Percentiles rank a stretch among this genome's conserved stretches.
phyloP scores from a whole-genome alignment of 1,140 invertebrate genomes.

The Scaptomyza pallida region DNA sequence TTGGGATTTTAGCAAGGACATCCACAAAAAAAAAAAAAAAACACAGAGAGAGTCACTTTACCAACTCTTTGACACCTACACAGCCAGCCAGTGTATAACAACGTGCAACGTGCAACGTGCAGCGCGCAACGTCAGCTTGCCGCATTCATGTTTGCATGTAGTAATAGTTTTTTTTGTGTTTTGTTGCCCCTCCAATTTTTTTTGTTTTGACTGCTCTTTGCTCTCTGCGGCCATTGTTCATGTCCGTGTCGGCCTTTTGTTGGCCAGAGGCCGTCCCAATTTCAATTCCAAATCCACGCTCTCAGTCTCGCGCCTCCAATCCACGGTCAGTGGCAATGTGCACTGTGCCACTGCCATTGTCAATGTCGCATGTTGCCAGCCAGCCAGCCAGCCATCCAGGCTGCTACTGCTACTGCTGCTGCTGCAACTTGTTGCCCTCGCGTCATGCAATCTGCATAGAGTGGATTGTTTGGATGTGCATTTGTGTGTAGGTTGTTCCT shows the following conservation, averaged over 20 bases:
- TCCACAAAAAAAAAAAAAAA: constrained; percentile 2
- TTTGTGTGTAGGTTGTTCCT: constrained; percentile 1
- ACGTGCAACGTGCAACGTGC: constrained; percentile 14
- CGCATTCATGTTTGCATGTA: constrained; percentile 65
- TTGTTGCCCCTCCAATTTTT: constrained; percentile 50
- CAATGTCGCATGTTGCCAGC: constrained; percentile 13
- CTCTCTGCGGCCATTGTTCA: constrained; percentile 22
- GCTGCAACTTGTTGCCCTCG: constrained; percentile 37
- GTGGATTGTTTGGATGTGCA: background rate
- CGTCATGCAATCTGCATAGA: constrained; percentile 40
- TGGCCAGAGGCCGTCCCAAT: constrained; percentile 13
- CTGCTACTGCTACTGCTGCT: background rate
- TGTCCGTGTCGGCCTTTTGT: constrained; percentile 31
- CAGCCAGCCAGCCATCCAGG: background rate
- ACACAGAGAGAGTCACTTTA: background rate
- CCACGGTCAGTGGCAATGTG: background rate
- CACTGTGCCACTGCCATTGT: constrained; percentile 7
- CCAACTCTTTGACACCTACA: constrained; percentile 52
- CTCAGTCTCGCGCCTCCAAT: background rate
- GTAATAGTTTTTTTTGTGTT: constrained; percentile 35
- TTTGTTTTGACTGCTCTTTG: constrained; percentile 41
- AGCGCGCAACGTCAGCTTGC: constrained; percentile 19
- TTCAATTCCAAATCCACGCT: background rate
- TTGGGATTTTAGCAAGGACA: constrained; percentile 31
- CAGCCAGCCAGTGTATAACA: constrained; percentile 2